Conservation (phyloP, 2,113 vertebrate genomes). For the Erythrolamprus reginae region DNA sequence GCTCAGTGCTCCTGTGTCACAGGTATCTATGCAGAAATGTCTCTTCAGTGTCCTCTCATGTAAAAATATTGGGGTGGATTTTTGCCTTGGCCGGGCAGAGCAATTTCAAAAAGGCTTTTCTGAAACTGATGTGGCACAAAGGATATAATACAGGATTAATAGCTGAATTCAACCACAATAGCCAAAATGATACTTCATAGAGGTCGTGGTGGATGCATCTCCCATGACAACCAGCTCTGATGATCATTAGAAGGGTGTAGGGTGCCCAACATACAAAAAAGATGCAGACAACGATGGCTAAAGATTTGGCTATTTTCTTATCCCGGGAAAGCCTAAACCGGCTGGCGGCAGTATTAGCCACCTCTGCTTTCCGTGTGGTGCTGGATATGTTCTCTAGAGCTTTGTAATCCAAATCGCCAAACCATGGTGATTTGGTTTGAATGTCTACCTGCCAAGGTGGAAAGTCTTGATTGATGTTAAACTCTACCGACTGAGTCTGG, state of each 20-base stretch:
- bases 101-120: constrained; percentile 70
- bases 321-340: constrained; percentile 64
- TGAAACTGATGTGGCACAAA: constrained; percentile 71
- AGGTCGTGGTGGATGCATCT: constrained; percentile 66
- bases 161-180: constrained; percentile 74
- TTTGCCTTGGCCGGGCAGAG: constrained; percentile 70
- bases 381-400: constrained; percentile 30
- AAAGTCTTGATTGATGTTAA: constrained; percentile 41
- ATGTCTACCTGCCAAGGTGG: constrained; percentile 59
- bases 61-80: constrained; percentile 69
- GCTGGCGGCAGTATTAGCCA: constrained; percentile 49
- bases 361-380: constrained; percentile 28
- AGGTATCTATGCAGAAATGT: not conserved
- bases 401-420: constrained; percentile 18
- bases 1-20: not conserved
- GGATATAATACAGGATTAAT: constrained; percentile 73
- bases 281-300: constrained; percentile 71
- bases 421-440: not conserved
- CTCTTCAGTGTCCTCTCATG: constrained; percentile 22
- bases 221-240: constrained; percentile 67
- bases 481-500: constrained; percentile 39
- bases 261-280: constrained; percentile 76
- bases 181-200: constrained; percentile 74
- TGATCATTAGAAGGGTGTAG: constrained; percentile 73
- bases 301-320: constrained; percentile 71